Percentiles rank a stretch among this genome's conserved stretches.
phyloP scores from a whole-genome alignment of 2,113 vertebrate species.

The Formicarius rufipectus region DNA sequence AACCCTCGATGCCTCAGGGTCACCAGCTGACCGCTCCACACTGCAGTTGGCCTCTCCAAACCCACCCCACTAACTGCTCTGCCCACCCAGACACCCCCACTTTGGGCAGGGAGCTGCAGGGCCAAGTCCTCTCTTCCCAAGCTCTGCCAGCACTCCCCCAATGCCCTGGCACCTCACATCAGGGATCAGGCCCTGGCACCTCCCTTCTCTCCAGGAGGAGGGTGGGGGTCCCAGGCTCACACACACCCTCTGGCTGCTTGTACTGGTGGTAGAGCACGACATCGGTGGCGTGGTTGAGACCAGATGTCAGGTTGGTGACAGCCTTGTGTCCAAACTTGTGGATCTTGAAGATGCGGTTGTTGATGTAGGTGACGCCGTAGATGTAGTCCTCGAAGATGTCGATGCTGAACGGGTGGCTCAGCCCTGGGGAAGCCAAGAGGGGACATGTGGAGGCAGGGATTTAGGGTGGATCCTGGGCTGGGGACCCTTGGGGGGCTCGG shows the following conservation, averaged over 20 bases:
- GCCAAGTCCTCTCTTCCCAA: background rate
- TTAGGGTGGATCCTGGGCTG: background rate
- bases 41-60: background rate
- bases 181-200: background rate
- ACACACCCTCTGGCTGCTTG: slow-evolving; percentile 93
- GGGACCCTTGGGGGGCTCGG: background rate
- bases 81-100: background rate
- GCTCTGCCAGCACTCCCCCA: background rate
- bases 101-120: background rate
- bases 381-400: slow-evolving; percentile 98
- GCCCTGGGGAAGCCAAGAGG: slow-evolving; percentile 67
- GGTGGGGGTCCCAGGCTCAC: rapidly evolving
- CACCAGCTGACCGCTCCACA: rapidly evolving
- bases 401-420: slow-evolving; percentile 95
- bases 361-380: slow-evolving; percentile 95
- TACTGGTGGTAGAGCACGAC: slow-evolving; percentile 94
- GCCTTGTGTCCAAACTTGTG: slow-evolving; percentile 93
- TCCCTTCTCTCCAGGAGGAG: background rate
- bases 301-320: slow-evolving; percentile 88
- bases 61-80: rapidly evolving
- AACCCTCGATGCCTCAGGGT: rapidly evolving
- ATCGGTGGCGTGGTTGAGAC: slow-evolving; percentile 93
- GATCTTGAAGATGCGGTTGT: slow-evolving; percentile 94
- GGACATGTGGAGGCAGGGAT: background rate
- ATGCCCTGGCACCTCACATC: background rate